Conservation (phyloP, 2,113 vertebrate species). For the Apteryx mantelli region DNA sequence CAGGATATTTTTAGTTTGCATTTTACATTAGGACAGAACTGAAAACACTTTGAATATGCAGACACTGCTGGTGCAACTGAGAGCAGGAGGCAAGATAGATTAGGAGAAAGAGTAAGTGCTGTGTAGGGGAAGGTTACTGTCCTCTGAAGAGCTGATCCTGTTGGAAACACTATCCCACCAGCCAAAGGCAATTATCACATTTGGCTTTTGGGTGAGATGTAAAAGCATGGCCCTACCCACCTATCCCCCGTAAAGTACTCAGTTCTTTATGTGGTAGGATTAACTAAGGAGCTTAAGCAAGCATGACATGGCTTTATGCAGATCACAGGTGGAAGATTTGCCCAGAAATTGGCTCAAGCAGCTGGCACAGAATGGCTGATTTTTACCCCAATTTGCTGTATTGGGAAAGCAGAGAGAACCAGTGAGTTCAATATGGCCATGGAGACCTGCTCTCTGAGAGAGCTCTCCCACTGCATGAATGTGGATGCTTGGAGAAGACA, state of each 20-base stretch:
- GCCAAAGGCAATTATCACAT: background rate
- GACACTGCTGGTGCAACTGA: background rate
- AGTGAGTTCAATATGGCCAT: fast-evolving
- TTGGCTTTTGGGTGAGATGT: background rate
- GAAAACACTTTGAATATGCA: background rate
- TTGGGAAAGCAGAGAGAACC: background rate
- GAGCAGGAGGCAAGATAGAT: background rate
- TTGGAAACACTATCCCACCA: background rate
- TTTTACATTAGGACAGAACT: background rate
- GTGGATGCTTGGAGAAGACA: background rate
- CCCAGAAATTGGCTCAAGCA: background rate
- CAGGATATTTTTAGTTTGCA: background rate
- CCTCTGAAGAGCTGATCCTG: background rate
- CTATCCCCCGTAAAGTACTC: background rate
- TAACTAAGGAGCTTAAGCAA: background rate
- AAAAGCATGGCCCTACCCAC: background rate
- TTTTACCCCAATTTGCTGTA: background rate
- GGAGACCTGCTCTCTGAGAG: background rate
- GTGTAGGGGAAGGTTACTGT: background rate
- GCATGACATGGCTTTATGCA: background rate
- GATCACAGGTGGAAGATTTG: background rate
- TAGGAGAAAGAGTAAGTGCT: background rate
- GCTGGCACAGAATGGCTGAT: background rate
- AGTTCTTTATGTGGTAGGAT: background rate
- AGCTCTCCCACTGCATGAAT: background rate